Evolutionary conservation across 2,113 vertebrate species (phyloP).

Genomic region (Psittacula cyanocephala): DNA sequence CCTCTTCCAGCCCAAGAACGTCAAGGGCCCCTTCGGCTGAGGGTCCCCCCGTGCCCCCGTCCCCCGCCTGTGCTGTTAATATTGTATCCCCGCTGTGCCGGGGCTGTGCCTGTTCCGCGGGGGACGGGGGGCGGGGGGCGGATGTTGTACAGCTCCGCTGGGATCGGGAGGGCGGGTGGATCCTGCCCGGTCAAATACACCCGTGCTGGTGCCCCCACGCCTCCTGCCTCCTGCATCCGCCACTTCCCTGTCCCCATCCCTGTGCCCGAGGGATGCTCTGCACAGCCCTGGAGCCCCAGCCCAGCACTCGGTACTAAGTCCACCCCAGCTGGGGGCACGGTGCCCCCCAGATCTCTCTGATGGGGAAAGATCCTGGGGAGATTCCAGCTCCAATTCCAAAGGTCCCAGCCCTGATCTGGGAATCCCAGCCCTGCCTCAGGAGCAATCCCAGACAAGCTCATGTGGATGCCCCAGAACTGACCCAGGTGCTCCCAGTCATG

Average conservation of each 20-base stretch:
- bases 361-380: no score
- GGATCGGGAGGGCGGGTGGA: neutral
- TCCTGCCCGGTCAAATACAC: slow-evolving; percentile 31
- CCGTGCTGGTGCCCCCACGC: neutral
- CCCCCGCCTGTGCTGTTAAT: neutral
- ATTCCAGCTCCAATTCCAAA: neutral
- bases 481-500: accelerated
- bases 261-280: neutral
- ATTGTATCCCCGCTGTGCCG: slow-evolving; percentile 29
- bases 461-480: neutral
- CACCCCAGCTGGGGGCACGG: neutral
- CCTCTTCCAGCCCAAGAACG: slow-evolving; percentile 85
- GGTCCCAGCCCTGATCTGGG: no score
- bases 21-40: slow-evolving; percentile 88
- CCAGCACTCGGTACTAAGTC: neutral
- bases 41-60: neutral
- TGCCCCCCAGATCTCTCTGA: neutral
- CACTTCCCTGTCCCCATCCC: no score
- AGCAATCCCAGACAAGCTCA: neutral
- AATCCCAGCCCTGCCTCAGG: neutral
- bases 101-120: neutral
- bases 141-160: neutral
- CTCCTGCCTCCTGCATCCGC: neutral
- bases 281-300: neutral
- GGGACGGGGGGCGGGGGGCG: neutral